Base-by-base conservation (phyloP, 2,113 vertebrate genomes). In the Choloepus hoffmanni region DNA sequence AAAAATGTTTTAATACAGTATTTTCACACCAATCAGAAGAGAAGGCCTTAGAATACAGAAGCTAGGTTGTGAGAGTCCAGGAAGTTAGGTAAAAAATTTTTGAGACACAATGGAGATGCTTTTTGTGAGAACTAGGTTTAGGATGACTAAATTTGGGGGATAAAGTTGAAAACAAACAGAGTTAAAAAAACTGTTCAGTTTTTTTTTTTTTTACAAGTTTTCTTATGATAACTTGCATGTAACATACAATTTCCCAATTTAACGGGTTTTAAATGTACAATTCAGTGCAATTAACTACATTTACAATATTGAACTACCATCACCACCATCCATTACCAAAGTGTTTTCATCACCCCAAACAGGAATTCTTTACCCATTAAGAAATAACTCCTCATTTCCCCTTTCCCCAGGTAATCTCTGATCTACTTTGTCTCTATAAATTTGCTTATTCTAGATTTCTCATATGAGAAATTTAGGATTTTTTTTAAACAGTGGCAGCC, bases 81-180 rank as follows among this genome's bases (percentile, higher is more conserved):
- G 19, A 94, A 67, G 33, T 36, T 63, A 85, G 13, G 68, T 72
- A 26, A 88, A 45, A 92, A 72, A 83, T 86, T 92, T 94, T 79
- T 6, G 33, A 92, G 33, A 50, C 1, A 90, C 77, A 95, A 92
- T 16, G 65, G 23, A 92, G 67, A 92, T 18, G 26, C 45, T 72
- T 10, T 67, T 85, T 79, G 28, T 70, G 28, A 92, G 23, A 40
- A 83, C 82, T 30, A 83, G 68, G 72, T 72, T 94, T 55, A 91
- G 70, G 60, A 2, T 82, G 62, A 76, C 60, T 74, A 88, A 86
- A 82, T 84, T 68, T 82, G 16, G 43, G 53, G 26, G 23, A 63
- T 68, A 76, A 58, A n/a, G 65, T 43, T 95, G 60, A 92, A 91
- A 95, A 92, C 16, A 70, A 90, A 12, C 16, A 89, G 30, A 9